Evolutionary conservation across 1,140 invertebrate species (phyloP).

Genomic region (Gryon sp.): DNA sequence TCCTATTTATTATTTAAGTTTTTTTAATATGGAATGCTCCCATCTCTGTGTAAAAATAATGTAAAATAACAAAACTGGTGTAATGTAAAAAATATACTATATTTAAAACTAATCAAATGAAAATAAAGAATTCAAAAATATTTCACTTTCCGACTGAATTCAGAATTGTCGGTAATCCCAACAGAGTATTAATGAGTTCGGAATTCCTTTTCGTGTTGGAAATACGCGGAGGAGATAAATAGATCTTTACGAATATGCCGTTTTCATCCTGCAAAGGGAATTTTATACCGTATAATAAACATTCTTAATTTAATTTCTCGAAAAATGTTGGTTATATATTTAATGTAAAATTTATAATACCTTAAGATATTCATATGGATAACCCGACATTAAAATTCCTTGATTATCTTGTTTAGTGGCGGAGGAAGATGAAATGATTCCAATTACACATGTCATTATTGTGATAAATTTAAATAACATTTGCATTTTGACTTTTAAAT

Average conservation of each 20-base stretch:
- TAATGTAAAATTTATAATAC: constrained; percentile 49
- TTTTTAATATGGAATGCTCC: too few species aligned
- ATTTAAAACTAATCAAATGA: too few species aligned
- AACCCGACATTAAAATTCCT: constrained; percentile 56
- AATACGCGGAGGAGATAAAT: constrained; percentile 64
- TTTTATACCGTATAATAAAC: constrained; percentile 1
- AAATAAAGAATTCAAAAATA: not conserved
- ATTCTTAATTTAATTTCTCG: not conserved
- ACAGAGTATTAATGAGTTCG: constrained; percentile 86
- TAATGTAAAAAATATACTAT: too few species aligned
- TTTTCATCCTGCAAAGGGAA: constrained; percentile 69
- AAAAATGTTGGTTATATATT: not conserved
- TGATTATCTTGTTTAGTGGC: constrained; percentile 65
- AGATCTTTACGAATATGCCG: constrained; percentile 66
- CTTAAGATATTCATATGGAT: constrained; percentile 64
- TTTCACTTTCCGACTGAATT: constrained; percentile 83
- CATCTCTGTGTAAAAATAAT: too few species aligned
- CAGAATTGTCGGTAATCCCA: constrained; percentile 86
- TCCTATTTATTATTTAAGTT: too few species aligned
- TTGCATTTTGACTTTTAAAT: constrained; percentile 26
- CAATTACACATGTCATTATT: constrained; percentile 3
- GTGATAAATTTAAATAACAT: constrained; percentile 6
- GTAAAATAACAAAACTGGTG: too few species aligned
- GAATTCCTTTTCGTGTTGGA: constrained; percentile 83
- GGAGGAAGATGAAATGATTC: constrained; percentile 8